Evolutionary conservation across 53 echinoderm and acorn worm genomes (phyloP).

Genomic region (Echinometra lucunter): DNA sequence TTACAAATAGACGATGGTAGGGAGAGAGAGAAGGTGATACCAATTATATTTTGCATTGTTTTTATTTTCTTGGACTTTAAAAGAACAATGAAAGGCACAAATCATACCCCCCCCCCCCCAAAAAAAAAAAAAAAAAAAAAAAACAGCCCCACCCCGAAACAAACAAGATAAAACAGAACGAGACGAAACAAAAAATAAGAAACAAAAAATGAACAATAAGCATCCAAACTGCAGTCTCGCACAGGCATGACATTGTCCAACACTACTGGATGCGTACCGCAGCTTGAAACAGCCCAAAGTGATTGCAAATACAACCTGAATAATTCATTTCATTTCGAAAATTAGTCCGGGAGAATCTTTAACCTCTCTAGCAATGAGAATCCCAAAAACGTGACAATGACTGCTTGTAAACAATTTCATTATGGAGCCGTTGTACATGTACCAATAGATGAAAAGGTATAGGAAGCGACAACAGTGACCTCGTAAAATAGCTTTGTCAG

Average conservation of each 20-base stretch:
- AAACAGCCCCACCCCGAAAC: no score
- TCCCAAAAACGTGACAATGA: not conserved
- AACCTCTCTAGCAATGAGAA: not conserved
- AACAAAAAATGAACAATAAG: not conserved
- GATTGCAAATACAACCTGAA: not conserved
- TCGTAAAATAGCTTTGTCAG: not conserved
- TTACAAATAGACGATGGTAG: no score
- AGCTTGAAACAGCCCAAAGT: not conserved
- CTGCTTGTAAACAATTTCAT: not conserved
- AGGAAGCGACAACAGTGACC: not conserved
- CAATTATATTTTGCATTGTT: no score
- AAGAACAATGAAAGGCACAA: no score
- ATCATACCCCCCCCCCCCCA: no score
- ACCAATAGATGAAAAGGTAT: not conserved
- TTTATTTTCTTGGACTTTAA: no score
- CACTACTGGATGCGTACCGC: not conserved
- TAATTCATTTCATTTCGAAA: not conserved
- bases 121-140: no score
- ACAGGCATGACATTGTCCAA: not conserved
- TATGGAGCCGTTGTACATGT: not conserved
- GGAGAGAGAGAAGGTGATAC: no score
- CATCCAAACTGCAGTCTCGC: not conserved
- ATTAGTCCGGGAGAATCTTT: not conserved
- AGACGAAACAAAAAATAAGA: no score
- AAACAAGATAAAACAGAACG: no score